Percentiles rank a stretch among this genome's conserved stretches.
phyloP scores from a whole-genome alignment of 2,888 invertebrate species.

The Cheilosia impressa region DNA sequence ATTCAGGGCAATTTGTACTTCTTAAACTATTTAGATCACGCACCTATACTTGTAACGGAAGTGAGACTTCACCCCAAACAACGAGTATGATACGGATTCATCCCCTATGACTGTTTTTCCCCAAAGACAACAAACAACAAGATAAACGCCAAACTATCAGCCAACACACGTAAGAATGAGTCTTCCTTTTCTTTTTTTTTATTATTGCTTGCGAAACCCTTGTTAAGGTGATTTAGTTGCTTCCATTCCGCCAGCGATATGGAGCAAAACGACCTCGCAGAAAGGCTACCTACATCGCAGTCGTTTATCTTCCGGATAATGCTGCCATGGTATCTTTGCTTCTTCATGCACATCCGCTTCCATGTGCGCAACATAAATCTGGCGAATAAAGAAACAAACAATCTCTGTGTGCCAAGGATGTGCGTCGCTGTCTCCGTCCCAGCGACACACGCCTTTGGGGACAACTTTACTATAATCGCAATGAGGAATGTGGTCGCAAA shows the following conservation, averaged over 20 bases:
- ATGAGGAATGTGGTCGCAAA: constrained; percentile 59
- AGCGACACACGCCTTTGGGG: constrained; percentile 26
- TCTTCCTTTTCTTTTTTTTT: too few relatives aligned
- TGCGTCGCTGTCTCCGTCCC: not conserved
- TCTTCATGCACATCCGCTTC: not conserved
- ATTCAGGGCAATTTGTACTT: constrained; percentile 23
- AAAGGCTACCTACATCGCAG: constrained; percentile 42
- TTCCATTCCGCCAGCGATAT: constrained; percentile 13
- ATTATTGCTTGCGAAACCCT: not conserved
- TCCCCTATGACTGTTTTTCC: not conserved
- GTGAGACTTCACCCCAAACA: not conserved
- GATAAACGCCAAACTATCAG: constrained; percentile 5
- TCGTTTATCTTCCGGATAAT: constrained; percentile 61
- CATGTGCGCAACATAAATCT: constrained; percentile 31
- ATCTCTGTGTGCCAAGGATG: constrained; percentile 1
- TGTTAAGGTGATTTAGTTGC: constrained; percentile 53
- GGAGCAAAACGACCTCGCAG: constrained; percentile 40
- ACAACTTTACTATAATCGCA: constrained; percentile 50
- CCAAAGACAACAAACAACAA: not conserved
- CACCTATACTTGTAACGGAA: constrained; percentile 5
- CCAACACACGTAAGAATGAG: constrained; percentile 24
- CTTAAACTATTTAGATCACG: constrained; percentile 36
- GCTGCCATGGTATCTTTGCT: constrained; percentile 13
- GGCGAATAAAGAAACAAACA: constrained; percentile 11
- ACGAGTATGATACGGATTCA: not conserved